Percentiles rank a stretch among this genome's conserved stretches.
phyloP scores from a whole-genome alignment of 2,113 vertebrate genomes.

The Osmerus eperlanus region DNA sequence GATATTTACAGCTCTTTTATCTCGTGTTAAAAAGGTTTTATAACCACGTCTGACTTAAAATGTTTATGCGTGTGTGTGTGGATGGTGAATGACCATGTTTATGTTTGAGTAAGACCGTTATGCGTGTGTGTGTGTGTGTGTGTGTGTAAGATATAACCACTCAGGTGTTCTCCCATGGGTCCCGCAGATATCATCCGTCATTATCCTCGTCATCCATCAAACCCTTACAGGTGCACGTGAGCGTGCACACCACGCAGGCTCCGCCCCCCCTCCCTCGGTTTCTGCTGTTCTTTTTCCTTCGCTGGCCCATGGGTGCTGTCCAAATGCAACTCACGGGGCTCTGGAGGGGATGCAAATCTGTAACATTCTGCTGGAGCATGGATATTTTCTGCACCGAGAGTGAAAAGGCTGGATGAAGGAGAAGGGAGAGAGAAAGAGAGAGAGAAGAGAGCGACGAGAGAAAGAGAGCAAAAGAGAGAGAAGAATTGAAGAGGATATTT shows the following conservation, averaged over 20 bases:
- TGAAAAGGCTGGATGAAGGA: neutral
- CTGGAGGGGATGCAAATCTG: conserved; percentile 46
- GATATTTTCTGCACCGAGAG: conserved; percentile 35
- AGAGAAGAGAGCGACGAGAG: neutral
- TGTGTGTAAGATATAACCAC: conserved; percentile 44
- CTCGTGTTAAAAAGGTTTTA: neutral
- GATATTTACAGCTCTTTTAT: no score
- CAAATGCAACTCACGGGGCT: conserved; percentile 41
- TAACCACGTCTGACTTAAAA: neutral
- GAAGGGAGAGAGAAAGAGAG: neutral
- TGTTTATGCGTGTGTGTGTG: neutral
- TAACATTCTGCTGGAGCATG: conserved; percentile 24
- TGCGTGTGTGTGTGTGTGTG: conserved; percentile 5
- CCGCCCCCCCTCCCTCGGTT: conserved; percentile 9
- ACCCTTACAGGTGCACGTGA: conserved; percentile 58
- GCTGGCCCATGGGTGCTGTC: conserved; percentile 40
- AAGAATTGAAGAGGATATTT: no score
- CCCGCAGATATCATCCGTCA: conserved; percentile 68
- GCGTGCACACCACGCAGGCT: conserved; percentile 1
- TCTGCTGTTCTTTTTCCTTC: conserved; percentile 46
- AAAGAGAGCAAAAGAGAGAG: neutral
- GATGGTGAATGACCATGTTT: conserved; percentile 14
- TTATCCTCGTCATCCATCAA: conserved; percentile 73
- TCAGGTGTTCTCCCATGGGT: conserved; percentile 72
- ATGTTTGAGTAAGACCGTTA: conserved; percentile 14